phyloP scores from a whole-genome alignment of 2,797 vertebrate species.

The Ispidina picta region DNA sequence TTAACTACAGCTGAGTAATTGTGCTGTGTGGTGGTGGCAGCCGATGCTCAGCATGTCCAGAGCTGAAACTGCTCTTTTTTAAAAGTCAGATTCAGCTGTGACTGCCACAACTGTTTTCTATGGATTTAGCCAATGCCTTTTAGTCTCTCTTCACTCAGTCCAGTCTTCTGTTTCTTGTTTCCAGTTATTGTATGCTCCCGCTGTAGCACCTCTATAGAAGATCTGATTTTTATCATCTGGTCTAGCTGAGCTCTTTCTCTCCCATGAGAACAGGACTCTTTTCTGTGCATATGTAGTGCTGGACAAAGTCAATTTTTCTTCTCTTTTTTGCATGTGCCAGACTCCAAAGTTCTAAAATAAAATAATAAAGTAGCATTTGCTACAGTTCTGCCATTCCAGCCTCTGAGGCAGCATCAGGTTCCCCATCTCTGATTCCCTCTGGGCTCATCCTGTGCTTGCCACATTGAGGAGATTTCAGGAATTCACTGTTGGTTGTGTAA shows the following conservation, averaged over 20 bases:
- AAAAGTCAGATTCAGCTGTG: background rate
- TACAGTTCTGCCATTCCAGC: background rate
- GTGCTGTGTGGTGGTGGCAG: background rate
- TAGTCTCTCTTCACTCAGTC: background rate
- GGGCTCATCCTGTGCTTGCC: background rate
- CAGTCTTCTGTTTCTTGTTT: background rate
- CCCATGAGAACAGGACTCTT: background rate
- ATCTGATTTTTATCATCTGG: background rate
- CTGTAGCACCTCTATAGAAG: background rate
- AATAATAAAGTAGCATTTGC: background rate
- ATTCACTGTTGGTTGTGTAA: constrained; percentile 24
- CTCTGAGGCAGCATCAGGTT: background rate
- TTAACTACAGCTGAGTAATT: background rate
- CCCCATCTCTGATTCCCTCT: background rate
- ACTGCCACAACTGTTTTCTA: background rate
- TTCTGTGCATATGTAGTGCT: background rate
- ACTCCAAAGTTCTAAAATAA: background rate
- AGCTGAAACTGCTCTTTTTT: background rate
- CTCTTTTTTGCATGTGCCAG: background rate
- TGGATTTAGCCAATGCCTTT: background rate
- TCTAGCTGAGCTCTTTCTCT: background rate
- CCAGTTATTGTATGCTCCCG: background rate
- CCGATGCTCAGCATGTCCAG: background rate
- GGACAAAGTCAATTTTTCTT: background rate
- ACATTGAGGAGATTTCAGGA: constrained; percentile 19